Base-by-base conservation (phyloP, 2,113 vertebrate species). In the Nesogale talazaci region DNA sequence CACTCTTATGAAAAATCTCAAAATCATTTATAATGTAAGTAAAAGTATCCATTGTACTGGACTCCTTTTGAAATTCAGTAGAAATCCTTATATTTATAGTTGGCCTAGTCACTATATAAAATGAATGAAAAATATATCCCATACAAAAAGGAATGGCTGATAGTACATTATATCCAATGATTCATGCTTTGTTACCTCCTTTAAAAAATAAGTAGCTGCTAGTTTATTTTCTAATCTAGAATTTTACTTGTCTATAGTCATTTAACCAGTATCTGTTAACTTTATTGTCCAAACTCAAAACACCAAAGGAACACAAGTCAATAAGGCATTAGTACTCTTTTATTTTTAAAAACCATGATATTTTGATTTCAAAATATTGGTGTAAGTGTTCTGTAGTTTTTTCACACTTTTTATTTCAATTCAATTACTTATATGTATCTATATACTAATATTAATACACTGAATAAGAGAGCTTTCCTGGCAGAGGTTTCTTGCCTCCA, bases 21-120 rank as follows among this genome's bases (percentile, higher is more conserved):
- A 89, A 77, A 79, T 75, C 0, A 3, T 95, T 92, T 91, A 63
- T 89, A 95, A 80, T 6, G 23, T 90, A 92, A 86, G 89, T 88
- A 69, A 6, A 65, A 65, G 61, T 78, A 70, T 86, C 20, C 5
- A 65, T 57, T 82, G 46, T 52, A 36, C 31, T 65, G 57, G 34
- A 20, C 70, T 84, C 23, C 34, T 69, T 89, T 88, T 79, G 17
- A 82, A 79, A 91, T 85, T 67, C 72, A 91, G 20, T 92, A 92
- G 6, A 40, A 8, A 46, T 86, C 19, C 83, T 88, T 23, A 36
- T 93, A 23, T 79, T 89, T 93, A 74, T 46, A 86, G 16, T 90
- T 11, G 3, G 59, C 42, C 75, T 90, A 59, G 15, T 90, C 42
- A 92, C 6, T 57, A 72, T 76, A 81, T 63, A 74, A 89, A 83